Base-by-base conservation (phyloP, 2,888 invertebrate genomes). In the Sylvicola cinctus region DNA sequence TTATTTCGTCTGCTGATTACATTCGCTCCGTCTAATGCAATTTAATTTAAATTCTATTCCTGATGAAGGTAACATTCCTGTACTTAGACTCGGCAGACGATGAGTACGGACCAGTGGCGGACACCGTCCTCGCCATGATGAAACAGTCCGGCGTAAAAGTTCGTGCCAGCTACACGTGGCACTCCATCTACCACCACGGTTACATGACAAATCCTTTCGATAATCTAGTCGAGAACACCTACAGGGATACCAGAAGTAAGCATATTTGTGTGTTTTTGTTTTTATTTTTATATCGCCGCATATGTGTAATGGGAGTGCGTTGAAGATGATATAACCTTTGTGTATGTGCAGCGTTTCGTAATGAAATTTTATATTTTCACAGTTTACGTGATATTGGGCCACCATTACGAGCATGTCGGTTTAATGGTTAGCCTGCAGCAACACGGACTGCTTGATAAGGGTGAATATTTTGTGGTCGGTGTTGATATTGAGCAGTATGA, bases 401-500 rank as follows among this genome's bases (percentile, higher is more conserved):
- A 83, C 52, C 77, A 84, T 48, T 83, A 83, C 50, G 90, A 91
- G 49, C 88, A 90, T 53, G 69, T 88, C 42, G 90, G 88, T 3
- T 63, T 91, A n/a, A 71, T 91, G 72, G 66, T 83, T 37, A 83
- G 85, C 28, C 65, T 91, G 57, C 74, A 88, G 43, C 71, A 81
- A 41, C 68, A 72, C 56, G 75, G 83, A 39, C 67, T 91, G 1
- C 64, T 91, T 39, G 73, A 81, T 43, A 72, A 74, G 78, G 84
- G 90, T n/a, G 84, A 90, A 51, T 93, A 91, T 52, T 88, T 85
- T 51, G 90, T 87, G 2, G 76, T 91, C 15, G 91, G 91, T 4
- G 81, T 91, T 5, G 83, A 87, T 49, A 74, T 85, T 11, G 84
- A 85, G 44, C 80, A 85, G 46, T 91, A 88, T 56, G 80, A 87